Evolutionary conservation across 2,797 vertebrate genomes (phyloP), one percentile per base, ranked within the genome.

Genomic region (Aulostomus chinensis): DNA sequence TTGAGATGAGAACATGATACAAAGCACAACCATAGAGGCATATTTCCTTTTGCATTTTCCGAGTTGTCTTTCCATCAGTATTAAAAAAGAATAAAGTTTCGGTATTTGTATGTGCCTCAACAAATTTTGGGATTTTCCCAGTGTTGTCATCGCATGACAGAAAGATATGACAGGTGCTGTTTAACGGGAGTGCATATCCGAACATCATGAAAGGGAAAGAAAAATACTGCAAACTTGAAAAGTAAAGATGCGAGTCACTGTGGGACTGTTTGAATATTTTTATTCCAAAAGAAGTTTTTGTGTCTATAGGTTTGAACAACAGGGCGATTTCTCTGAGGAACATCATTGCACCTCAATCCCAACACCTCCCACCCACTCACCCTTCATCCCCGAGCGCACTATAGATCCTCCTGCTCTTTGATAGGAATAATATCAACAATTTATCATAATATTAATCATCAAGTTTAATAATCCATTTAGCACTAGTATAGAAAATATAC

Each of bases 401-500:
- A 62, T 50, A 80, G 75, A 78, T 73, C 71, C 56, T 73, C 51
- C 38, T 43, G 40, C 59, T 76, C 63, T 67, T 81, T 60, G 80
- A 64, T 73, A 80, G 73, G 69, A 86, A 83, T 80, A 80, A 86
- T 80, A 87, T 85, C 80, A 81, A 82, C 76, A 83, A 83, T 86
- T 68, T 64, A 84, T 86, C 73, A 86, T 85, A 80, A 86, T 88
- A 88, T 75, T 87, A 58, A 77, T 78, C 67, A 62, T 84, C 83
- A 66, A 45, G 76, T 86, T 83, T 66, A 80, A 87, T 83, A 84
- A 85, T 86, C 85, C 78, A 89, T 87, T 81, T 80, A 87, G 76
- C 81, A 88, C 84, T 84, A 81, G 74, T 87, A 84, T 86, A 88
- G 84, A 89, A 90, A 89, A 86, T 81, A 71, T 68, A 80, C 60